phyloP scores from a whole-genome alignment of 1,140 invertebrate species.

The Megalonaias nervosa region DNA sequence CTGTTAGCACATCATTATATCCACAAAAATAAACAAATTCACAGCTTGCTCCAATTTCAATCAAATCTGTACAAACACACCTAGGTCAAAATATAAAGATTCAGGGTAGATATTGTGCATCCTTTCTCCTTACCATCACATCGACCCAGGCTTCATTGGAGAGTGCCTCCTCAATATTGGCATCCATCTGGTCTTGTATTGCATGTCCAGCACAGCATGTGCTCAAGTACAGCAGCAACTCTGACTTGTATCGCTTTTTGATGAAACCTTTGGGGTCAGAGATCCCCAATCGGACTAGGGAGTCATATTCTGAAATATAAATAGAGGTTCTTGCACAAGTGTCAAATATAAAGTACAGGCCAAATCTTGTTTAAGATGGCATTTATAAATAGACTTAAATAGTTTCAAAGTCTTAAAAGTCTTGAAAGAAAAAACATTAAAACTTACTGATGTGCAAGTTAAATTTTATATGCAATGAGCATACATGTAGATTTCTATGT shows the following conservation, averaged over 20 bases:
- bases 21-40: too few species aligned
- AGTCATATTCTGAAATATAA: slow-evolving; percentile 85
- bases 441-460: neutral
- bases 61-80: too few species aligned
- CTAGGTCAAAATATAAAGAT: too few species aligned
- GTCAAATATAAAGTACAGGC: too few species aligned
- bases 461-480: neutral
- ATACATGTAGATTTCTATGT: too few species aligned
- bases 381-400: too few species aligned
- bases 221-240: slow-evolving; percentile 82
- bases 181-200: slow-evolving; percentile 85
- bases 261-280: slow-evolving; percentile 87
- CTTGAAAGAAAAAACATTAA: neutral
- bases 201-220: slow-evolving; percentile 84
- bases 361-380: too few species aligned
- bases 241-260: slow-evolving; percentile 82
- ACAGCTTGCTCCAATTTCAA: too few species aligned
- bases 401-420: too few species aligned
- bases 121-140: slow-evolving; percentile 73
- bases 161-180: slow-evolving; percentile 88
- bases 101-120: too few species aligned
- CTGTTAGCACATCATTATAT: too few species aligned
- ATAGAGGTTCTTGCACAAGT: too few species aligned
- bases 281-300: slow-evolving; percentile 89
- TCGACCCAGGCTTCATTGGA: slow-evolving; percentile 84